These are phyloP conservation scores for Creontiades dilutus DNA, from an alignment of 2,888 invertebrate genomes.

Conservation along the genomic window DNA sequence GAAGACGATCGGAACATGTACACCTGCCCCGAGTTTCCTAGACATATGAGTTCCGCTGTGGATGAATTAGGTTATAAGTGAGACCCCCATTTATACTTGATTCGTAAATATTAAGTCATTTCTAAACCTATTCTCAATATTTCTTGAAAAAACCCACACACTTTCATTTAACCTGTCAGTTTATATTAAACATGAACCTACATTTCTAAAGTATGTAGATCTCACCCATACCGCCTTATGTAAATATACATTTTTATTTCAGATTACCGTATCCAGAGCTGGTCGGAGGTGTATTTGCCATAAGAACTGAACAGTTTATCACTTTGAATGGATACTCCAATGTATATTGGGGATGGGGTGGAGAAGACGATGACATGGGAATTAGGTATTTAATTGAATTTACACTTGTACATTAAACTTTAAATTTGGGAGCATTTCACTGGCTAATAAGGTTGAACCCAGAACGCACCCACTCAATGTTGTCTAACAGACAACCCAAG, in stretches of 20 bases:
- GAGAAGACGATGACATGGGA: constrained; percentile 98
- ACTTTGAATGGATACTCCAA: constrained; percentile 95
- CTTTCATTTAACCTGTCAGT: too few relatives aligned
- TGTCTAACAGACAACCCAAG: too few relatives aligned
- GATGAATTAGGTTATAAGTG: constrained; percentile 77
- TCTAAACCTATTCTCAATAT: too few relatives aligned
- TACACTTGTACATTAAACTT: not conserved
- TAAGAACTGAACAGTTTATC: constrained; percentile 91
- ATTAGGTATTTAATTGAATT: constrained; percentile 81
- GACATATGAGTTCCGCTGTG: constrained; percentile 81
- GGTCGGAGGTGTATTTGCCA: constrained; percentile 96
- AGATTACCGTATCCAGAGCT: constrained; percentile 95
- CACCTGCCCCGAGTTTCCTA: constrained; percentile 80
- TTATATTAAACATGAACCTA: too few relatives aligned
- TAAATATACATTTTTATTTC: not conserved
- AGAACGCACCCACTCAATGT: too few relatives aligned
- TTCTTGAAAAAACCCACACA: not conserved
- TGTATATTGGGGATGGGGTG: constrained; percentile 99
- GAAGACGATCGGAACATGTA: constrained; percentile 82
- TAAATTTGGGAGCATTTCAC: too few relatives aligned
- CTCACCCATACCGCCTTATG: too few relatives aligned
- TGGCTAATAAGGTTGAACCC: too few relatives aligned
- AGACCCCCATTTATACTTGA: constrained; percentile 76
- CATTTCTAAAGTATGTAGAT: too few relatives aligned
- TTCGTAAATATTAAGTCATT: too few relatives aligned